Percentiles rank a stretch among this genome's conserved stretches.
Evolutionary conservation across 2,888 invertebrate genomes (phyloP).

Genomic region (Leptinotarsa peninsularis): DNA sequence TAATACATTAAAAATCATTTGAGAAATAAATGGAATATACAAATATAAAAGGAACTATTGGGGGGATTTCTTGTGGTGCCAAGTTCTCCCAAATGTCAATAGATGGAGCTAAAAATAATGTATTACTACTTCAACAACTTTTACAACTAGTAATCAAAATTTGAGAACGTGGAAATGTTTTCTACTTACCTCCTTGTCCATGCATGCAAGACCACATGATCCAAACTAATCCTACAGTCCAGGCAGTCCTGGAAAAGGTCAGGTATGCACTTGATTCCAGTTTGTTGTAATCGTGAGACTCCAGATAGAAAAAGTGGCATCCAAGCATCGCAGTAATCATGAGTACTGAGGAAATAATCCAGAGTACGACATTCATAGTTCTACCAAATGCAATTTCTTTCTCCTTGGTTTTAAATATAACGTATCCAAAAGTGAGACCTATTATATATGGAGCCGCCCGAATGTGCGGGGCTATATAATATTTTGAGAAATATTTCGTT

Average conservation of each 20-base stretch:
- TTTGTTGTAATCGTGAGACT: slow-evolving; percentile 59
- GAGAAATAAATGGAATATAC: too few species aligned
- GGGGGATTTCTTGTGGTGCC: too few species aligned
- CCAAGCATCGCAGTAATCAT: slow-evolving; percentile 53
- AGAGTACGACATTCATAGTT: slow-evolving; percentile 41
- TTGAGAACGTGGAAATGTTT: not conserved
- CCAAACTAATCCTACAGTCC: slow-evolving; percentile 68
- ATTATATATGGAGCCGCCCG: slow-evolving; percentile 61
- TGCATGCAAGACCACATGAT: slow-evolving; percentile 67
- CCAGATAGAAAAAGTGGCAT: slow-evolving; percentile 56
- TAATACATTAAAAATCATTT: too few species aligned
- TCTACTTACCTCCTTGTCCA: slow-evolving; percentile 66
- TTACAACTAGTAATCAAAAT: too few species aligned
- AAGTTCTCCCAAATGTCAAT: too few species aligned
- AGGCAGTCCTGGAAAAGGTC: slow-evolving; percentile 64
- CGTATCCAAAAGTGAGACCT: slow-evolving; percentile 60
- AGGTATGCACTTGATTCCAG: slow-evolving; percentile 63
- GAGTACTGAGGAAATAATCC: slow-evolving; percentile 29
- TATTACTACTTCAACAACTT: too few species aligned
- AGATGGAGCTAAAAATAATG: too few species aligned
- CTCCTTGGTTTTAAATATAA: slow-evolving; percentile 54
- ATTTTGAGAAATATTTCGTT: slow-evolving; percentile 52
- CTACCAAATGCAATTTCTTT: slow-evolving; percentile 47
- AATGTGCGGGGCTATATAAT: slow-evolving; percentile 61
- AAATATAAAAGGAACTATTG: too few species aligned